phyloP scores from a whole-genome alignment of 1,140 invertebrate species.

The Cataglyphis hispanica region DNA sequence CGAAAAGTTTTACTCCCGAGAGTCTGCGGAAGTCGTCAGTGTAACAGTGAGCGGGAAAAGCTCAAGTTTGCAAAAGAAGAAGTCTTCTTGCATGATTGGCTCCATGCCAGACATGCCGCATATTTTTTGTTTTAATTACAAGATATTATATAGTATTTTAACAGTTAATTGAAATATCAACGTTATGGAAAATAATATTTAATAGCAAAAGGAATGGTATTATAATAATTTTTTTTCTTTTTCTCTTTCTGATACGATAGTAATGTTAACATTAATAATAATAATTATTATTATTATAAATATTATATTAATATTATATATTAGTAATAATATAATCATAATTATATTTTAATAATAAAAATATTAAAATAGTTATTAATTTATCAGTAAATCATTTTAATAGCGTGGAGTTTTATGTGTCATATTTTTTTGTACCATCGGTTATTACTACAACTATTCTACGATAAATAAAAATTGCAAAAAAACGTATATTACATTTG shows the following conservation, averaged over 20 bases:
- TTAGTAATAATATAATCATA: no score
- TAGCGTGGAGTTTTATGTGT: background rate
- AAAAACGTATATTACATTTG: background rate
- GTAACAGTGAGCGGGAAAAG: constrained; percentile 50
- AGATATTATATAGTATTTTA: constrained; percentile 73
- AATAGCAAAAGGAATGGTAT: background rate
- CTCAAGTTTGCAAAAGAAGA: constrained; percentile 59
- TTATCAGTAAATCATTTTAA: background rate
- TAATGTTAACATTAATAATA: no score
- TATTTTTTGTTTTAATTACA: constrained; percentile 34
- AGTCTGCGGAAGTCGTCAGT: constrained; percentile 70
- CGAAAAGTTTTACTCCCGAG: constrained; percentile 73
- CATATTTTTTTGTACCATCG: no score
- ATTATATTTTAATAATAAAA: no score
- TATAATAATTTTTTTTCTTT: background rate
- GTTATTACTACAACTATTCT: no score
- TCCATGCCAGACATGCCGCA: constrained; percentile 74
- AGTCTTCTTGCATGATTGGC: constrained; percentile 75
- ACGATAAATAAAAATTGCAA: background rate
- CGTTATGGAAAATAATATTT: constrained; percentile 59
- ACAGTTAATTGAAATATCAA: constrained; percentile 77
- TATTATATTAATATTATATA: no score
- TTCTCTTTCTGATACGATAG: no score
- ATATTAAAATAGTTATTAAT: no score
- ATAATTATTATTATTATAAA: no score